phyloP scores from a whole-genome alignment of 2,113 vertebrate genomes.

The Hystrix brachyura region DNA sequence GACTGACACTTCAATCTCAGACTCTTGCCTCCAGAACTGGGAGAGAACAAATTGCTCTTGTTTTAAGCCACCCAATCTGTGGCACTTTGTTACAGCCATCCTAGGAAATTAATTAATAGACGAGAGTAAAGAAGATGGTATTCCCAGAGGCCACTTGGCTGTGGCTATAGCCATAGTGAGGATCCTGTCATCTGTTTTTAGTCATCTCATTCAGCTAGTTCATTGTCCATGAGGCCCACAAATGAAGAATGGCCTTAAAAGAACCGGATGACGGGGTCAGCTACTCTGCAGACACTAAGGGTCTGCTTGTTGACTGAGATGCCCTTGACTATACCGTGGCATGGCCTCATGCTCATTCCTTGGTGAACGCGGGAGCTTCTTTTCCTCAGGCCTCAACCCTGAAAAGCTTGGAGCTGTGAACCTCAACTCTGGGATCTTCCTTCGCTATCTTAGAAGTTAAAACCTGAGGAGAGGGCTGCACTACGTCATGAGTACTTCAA shows the following conservation, averaged over 20 bases:
- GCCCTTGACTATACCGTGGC: too few relatives aligned
- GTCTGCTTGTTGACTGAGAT: accelerated
- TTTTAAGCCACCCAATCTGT: neutral
- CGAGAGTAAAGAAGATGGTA: neutral
- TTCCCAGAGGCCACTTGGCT: neutral
- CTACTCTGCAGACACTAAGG: neutral
- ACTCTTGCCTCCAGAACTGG: neutral
- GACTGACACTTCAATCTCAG: neutral
- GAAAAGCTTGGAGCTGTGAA: neutral
- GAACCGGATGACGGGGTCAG: neutral
- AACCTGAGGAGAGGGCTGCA: too few relatives aligned
- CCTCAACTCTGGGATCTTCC: neutral
- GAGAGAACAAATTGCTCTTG: neutral
- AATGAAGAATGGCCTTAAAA: neutral
- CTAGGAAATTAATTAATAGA: neutral
- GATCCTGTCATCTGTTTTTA: neutral
- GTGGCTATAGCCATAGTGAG: neutral
- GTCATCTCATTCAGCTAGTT: neutral
- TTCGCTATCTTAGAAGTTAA: neutral
- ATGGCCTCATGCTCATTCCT: accelerated
- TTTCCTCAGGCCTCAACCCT: too few relatives aligned
- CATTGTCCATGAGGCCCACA: neutral
- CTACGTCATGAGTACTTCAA: accelerated
- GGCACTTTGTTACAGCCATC: neutral
- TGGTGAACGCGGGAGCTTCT: too few relatives aligned